Conservation (phyloP, 1,140 invertebrate species). For the Drosophila auraria region DNA sequence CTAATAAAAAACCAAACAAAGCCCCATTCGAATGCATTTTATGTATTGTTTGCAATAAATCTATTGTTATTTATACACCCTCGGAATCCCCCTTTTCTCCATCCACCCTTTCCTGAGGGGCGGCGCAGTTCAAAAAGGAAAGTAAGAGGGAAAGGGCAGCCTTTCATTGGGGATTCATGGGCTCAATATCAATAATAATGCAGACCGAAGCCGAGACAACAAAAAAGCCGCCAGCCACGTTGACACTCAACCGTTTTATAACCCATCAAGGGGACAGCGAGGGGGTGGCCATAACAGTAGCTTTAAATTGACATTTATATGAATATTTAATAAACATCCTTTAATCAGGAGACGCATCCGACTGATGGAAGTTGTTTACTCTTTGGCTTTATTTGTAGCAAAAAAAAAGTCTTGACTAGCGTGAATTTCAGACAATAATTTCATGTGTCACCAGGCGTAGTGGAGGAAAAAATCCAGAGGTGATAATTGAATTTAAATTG, state of each 20-base stretch:
- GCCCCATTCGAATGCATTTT: conserved; percentile 71
- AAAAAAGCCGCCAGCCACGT: conserved; percentile 65
- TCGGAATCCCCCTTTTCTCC: neutral
- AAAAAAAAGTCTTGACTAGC: conserved; percentile 8
- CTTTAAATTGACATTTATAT: conserved; percentile 85
- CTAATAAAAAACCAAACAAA: conserved; percentile 24
- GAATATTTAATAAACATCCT: conserved; percentile 84
- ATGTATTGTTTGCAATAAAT: conserved; percentile 80
- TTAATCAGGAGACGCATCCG: conserved; percentile 66
- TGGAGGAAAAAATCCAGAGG: conserved; percentile 2
- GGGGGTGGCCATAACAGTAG: conserved; percentile 24
- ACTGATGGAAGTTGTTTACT: conserved; percentile 6
- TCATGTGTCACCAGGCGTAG: conserved; percentile 20
- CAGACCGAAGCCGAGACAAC: conserved; percentile 41
- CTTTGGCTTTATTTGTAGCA: neutral
- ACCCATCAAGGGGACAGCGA: conserved; percentile 12
- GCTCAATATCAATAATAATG: conserved; percentile 60
- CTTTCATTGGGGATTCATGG: conserved; percentile 55
- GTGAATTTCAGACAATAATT: conserved; percentile 29
- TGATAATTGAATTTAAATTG: neutral
- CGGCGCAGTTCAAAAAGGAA: conserved; percentile 56
- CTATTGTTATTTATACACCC: conserved; percentile 70
- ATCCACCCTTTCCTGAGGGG: conserved; percentile 16
- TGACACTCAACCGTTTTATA: conserved; percentile 45
- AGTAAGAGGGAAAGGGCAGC: conserved; percentile 11